A percentile compares a stretch with the other conserved stretches of the same genome.
Evolutionary conservation across 2,888 invertebrate species (phyloP).

Genomic region (Himalopsyche anomala): DNA sequence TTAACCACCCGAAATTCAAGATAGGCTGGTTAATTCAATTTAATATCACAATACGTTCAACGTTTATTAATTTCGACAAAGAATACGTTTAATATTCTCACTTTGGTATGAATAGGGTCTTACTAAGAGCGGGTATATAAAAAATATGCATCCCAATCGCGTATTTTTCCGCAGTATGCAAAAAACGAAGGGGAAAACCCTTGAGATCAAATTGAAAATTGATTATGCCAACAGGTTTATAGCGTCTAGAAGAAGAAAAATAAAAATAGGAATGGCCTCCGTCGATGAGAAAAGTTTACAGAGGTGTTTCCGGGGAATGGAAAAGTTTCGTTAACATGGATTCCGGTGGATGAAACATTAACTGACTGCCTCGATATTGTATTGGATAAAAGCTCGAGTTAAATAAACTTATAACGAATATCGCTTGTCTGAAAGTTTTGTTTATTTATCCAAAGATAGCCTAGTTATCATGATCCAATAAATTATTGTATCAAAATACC

Average conservation of each 20-base stretch:
- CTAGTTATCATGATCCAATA: not conserved
- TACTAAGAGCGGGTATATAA: not conserved
- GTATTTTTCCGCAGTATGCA: constrained; percentile 28
- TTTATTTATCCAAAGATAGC: constrained; percentile 13
- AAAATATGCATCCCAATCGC: not conserved
- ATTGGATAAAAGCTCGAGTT: constrained; percentile 3
- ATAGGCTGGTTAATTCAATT: too few relatives aligned
- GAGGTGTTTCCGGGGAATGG: constrained; percentile 41
- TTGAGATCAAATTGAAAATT: constrained; percentile 59
- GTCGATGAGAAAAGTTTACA: constrained; percentile 34
- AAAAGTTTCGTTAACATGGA: constrained; percentile 35
- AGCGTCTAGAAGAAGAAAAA: constrained; percentile 26
- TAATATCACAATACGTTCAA: too few relatives aligned
- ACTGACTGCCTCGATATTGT: constrained; percentile 8
- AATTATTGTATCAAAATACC: not conserved
- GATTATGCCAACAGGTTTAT: constrained; percentile 56
- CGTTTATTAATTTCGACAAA: too few relatives aligned
- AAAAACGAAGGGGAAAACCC: constrained; percentile 36
- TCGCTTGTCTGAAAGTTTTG: constrained; percentile 5
- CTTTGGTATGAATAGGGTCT: not conserved
- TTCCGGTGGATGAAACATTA: constrained; percentile 40
- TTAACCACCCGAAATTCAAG: too few relatives aligned
- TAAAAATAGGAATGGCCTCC: constrained; percentile 28
- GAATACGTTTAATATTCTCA: not conserved
- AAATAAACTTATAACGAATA: constrained; percentile 28